Evolutionary conservation across 2,113 vertebrate genomes (phyloP).

Genomic region (Murina feae): DNA sequence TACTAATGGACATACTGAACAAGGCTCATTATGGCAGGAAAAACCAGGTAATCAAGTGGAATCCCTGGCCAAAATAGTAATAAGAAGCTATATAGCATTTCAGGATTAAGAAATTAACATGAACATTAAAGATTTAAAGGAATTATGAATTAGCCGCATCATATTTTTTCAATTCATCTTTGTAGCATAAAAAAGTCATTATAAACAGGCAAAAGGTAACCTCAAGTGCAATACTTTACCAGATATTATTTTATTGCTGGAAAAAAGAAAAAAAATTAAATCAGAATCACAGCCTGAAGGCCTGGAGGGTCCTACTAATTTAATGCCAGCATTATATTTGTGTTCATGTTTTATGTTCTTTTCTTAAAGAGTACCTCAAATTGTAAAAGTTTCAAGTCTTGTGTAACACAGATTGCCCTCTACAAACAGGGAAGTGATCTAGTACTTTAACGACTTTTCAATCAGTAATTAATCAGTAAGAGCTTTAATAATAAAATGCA

Average conservation of each 20-base stretch:
- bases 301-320: too few species aligned
- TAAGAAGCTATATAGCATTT: neutral
- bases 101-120: neutral
- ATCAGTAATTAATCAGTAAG: neutral
- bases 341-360: neutral
- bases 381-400: neutral
- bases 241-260: neutral
- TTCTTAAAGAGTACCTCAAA: neutral
- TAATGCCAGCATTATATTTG: neutral
- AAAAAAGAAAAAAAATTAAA: neutral
- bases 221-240: neutral
- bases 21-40: neutral
- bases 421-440: neutral
- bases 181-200: neutral
- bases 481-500: neutral
- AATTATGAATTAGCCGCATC: neutral
- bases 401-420: neutral
- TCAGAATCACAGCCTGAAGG: neutral
- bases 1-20: neutral
- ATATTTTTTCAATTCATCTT: neutral
- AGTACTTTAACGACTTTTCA: neutral
- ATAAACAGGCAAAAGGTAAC: neutral
- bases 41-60: neutral
- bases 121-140: neutral
- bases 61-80: neutral